Conservation (phyloP, 2,797 vertebrate species). For the Bradypodion ventrale region DNA sequence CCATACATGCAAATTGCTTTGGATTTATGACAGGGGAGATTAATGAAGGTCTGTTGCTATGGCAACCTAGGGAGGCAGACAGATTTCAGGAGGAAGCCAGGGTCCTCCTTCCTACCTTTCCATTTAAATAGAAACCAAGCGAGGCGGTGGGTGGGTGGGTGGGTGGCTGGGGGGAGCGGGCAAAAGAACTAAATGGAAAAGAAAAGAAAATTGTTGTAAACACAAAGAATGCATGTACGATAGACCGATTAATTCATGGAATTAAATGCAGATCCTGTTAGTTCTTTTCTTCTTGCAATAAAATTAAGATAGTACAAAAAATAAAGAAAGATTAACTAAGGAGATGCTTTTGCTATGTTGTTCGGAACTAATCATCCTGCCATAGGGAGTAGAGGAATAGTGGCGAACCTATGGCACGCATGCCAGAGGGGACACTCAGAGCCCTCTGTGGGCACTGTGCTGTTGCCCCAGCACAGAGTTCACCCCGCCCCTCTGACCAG, state of each 20-base stretch:
- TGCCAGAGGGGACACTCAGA: no score
- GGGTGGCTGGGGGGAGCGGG: no score
- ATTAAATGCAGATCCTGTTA: conserved; percentile 18
- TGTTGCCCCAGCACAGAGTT: no score
- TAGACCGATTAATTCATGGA: conserved; percentile 13
- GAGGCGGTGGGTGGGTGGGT: not conserved
- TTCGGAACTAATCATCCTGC: no score
- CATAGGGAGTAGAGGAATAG: no score
- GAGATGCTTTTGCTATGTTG: not conserved
- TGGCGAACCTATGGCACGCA: no score
- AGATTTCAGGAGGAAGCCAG: conserved; percentile 11
- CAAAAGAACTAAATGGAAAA: not conserved
- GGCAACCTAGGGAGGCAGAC: conserved; percentile 44
- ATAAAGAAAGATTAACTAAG: not conserved
- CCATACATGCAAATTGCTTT: conserved; percentile 42
- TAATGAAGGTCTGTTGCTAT: conserved; percentile 58
- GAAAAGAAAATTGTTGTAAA: not conserved
- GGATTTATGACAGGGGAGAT: conserved; percentile 25
- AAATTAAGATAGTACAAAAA: not conserved
- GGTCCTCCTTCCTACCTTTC: conserved; percentile 38
- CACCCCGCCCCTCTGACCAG: no score
- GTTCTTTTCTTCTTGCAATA: not conserved
- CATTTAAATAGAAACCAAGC: conserved; percentile 44
- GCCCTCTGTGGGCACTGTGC: no score
- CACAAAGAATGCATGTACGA: not conserved